Percentiles rank a stretch among this genome's conserved stretches.
Evolutionary conservation across 2,888 invertebrate genomes (phyloP).

Genomic region (Pollenia griseotomentosa): DNA sequence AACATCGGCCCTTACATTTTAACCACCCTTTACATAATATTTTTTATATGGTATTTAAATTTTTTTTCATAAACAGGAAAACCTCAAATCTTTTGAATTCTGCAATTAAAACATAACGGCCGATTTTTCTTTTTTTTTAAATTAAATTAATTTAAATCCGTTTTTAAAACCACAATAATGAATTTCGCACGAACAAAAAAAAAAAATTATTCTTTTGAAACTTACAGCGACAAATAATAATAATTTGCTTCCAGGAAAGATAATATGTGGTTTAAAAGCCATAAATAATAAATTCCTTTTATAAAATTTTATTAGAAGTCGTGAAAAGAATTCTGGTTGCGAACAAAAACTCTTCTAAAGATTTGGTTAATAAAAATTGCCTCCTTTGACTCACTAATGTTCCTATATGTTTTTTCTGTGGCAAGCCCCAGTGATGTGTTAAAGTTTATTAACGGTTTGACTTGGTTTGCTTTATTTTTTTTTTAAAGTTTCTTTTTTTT

Average conservation of each 20-base stretch:
- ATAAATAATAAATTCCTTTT: conserved; percentile 30
- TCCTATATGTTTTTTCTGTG: not conserved
- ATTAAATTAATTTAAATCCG: conserved; percentile 50
- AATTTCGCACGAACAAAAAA: conserved; percentile 8
- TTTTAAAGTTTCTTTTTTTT: not conserved
- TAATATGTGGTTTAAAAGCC: conserved; percentile 32
- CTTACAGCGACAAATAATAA: not conserved
- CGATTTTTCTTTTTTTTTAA: conserved; percentile 11
- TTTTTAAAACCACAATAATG: conserved; percentile 53
- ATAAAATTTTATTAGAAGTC: conserved; percentile 24
- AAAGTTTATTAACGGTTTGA: conserved; percentile 38
- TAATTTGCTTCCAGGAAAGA: conserved; percentile 3
- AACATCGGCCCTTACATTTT: too few species aligned
- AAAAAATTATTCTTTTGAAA: not conserved
- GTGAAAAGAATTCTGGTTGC: not conserved
- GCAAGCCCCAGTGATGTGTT: conserved; percentile 2
- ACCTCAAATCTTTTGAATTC: conserved; percentile 34
- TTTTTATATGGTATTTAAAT: too few species aligned
- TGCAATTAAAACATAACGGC: not conserved
- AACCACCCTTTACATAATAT: too few species aligned
- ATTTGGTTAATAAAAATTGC: not conserved
- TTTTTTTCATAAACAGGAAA: conserved; percentile 1
- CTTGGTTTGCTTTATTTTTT: not conserved
- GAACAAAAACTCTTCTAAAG: too few species aligned
- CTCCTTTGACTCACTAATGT: not conserved